phyloP scores from a whole-genome alignment of 1,140 invertebrate species.

The Anastrepha obliqua region DNA sequence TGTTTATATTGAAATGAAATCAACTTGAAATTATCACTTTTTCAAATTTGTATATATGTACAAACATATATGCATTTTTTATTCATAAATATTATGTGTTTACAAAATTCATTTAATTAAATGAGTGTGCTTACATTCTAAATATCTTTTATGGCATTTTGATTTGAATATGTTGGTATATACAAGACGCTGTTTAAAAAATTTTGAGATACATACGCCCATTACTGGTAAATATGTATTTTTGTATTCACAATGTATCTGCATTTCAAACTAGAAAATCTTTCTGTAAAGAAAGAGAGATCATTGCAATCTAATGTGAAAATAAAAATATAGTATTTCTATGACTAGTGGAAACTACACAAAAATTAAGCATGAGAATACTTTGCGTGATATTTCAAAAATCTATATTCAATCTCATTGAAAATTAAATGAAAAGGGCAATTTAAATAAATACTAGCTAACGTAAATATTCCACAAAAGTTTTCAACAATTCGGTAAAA shows the following conservation, averaged over 20 bases:
- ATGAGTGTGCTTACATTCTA: background rate
- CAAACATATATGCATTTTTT: background rate
- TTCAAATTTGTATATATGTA: background rate
- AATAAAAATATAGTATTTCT: background rate
- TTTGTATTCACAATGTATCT: no score
- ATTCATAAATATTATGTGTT: background rate
- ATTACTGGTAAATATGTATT: no score
- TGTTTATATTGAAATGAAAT: no score
- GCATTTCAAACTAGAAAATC: no score
- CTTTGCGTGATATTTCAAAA: background rate
- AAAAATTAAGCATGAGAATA: background rate
- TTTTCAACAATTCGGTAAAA: background rate
- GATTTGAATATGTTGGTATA: background rate
- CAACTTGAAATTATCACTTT: no score
- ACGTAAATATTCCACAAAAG: conserved; percentile 21
- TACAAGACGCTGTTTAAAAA: background rate
- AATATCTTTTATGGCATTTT: background rate
- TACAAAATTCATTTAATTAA: conserved; percentile 9
- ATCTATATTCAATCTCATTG: background rate
- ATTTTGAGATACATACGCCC: background rate
- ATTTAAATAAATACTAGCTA: background rate
- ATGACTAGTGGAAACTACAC: background rate
- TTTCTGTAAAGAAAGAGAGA: background rate
- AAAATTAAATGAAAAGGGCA: background rate
- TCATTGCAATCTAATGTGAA: background rate